A percentile compares a stretch with the other conserved stretches of the same genome.
These are phyloP conservation scores for Campaea margaritaria DNA, from an alignment of 2,888 invertebrate genomes.

Conservation along the genomic window DNA sequence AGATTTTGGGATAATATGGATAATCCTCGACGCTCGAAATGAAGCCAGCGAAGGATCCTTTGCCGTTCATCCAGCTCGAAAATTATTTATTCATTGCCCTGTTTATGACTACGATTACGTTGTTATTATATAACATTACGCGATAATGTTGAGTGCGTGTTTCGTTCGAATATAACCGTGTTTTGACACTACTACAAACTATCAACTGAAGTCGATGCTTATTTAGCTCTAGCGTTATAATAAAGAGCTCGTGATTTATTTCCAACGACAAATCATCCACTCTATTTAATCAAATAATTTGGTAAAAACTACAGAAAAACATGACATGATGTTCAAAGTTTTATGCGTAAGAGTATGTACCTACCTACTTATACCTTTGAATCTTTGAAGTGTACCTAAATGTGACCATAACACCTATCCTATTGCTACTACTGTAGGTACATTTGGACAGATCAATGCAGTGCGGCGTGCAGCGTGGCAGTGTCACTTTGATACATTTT, in stretches of 20 bases:
- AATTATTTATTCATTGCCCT: conserved; percentile 75
- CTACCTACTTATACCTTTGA: too few species aligned
- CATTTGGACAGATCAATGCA: too few species aligned
- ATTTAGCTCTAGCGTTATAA: conserved; percentile 1
- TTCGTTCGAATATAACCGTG: conserved; percentile 30
- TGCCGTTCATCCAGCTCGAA: conserved; percentile 68
- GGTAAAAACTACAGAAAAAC: background rate
- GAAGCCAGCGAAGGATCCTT: conserved; percentile 69
- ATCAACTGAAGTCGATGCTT: conserved; percentile 6
- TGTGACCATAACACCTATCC: too few species aligned
- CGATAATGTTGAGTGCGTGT: conserved; percentile 48
- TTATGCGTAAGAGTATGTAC: too few species aligned
- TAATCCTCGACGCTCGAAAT: conserved; percentile 74
- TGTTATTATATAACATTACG: conserved; percentile 49
- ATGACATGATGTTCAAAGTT: background rate
- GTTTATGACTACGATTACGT: conserved; percentile 64
- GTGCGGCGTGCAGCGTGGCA: too few species aligned
- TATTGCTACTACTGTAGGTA: too few species aligned
- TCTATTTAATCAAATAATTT: background rate
- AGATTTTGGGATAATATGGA: conserved; percentile 81
- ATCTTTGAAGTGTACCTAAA: too few species aligned
- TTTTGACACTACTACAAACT: conserved; percentile 16
- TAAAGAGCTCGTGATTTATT: background rate
- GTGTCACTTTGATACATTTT: too few species aligned
- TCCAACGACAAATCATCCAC: background rate